Evolutionary conservation across 2,888 invertebrate species (phyloP), one percentile per base, ranked within the genome.

Genomic region (Automeris io): DNA sequence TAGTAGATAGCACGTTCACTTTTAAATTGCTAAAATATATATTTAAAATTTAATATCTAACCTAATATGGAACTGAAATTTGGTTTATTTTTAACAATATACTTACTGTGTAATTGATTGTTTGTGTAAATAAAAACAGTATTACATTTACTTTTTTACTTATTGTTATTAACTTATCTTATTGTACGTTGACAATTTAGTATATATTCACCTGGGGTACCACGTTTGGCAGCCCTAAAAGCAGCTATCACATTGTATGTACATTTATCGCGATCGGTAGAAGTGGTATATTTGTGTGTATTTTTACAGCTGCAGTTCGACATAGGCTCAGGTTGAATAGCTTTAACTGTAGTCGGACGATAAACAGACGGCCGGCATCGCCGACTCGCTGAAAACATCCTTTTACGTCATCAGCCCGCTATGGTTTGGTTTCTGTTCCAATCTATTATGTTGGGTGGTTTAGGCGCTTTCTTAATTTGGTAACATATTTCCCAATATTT

Each of bases 301-400:
- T 83, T 82, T 82, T 81, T 75, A 80, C 80, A 82, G 82, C 80
- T 83, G 83, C 78, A 82, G 60, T 72, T 70, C 64, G 62, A 67
- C 69, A 68, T 70, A 74, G 75, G 65, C 72, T 54, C 65, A 67
- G 71, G 61, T 69, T 69, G 65, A 66, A 62, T 73, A 76, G 77
- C 66, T 79, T 68, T 77, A 74, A 77, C 79, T 78, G 76, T 69
- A 68, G 55, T 61, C 64, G 59, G 82, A 86, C 82, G 80, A 80
- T 82, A 85, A 85, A 81, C 85, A 86, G 85, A 80, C 81, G 71
- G 72, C 72, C 66, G 63, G 69, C 59, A 70, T 73, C 77, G 70
- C 82, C 70, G 75, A 69, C 70, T 66, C 68, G 82, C 75, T 80
- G 82, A 83, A 85, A 83, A 85, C 85, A 85, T 85, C 85, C 85